Evolutionary conservation across 2,888 invertebrate species (phyloP).

Genomic region (Callosobruchus maculatus): DNA sequence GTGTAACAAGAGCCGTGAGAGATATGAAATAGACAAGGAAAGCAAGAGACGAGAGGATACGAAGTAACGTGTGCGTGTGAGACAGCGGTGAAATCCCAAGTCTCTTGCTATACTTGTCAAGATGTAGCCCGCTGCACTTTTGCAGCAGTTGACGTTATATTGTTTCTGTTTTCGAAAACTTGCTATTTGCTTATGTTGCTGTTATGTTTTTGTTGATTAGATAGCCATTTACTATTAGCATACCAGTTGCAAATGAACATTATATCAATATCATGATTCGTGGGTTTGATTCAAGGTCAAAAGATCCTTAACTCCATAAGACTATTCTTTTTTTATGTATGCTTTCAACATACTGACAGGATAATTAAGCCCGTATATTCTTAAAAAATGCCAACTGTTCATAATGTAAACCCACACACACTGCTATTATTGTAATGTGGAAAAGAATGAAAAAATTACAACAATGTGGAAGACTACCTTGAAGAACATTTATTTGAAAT

Average conservation of each 20-base stretch:
- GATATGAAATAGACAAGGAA: too few species aligned
- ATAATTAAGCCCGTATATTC: neutral
- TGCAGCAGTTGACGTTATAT: too few species aligned
- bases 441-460: neutral
- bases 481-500: neutral
- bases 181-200: too few species aligned
- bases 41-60: too few species aligned
- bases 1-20: too few species aligned
- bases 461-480: neutral
- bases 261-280: neutral
- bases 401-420: neutral
- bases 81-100: too few species aligned
- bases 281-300: neutral
- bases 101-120: too few species aligned
- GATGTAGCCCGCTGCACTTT: too few species aligned
- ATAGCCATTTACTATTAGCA: neutral
- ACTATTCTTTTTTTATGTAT: neutral
- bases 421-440: neutral
- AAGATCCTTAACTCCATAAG: neutral
- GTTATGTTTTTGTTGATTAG: too few species aligned
- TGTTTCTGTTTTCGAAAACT: too few species aligned
- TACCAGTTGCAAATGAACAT: neutral
- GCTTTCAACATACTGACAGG: neutral
- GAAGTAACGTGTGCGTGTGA: too few species aligned
- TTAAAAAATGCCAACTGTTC: neutral